These are phyloP conservation scores for Antheraea yamamai DNA, from an alignment of 2,888 invertebrate genomes.

Conservation along the genomic window DNA sequence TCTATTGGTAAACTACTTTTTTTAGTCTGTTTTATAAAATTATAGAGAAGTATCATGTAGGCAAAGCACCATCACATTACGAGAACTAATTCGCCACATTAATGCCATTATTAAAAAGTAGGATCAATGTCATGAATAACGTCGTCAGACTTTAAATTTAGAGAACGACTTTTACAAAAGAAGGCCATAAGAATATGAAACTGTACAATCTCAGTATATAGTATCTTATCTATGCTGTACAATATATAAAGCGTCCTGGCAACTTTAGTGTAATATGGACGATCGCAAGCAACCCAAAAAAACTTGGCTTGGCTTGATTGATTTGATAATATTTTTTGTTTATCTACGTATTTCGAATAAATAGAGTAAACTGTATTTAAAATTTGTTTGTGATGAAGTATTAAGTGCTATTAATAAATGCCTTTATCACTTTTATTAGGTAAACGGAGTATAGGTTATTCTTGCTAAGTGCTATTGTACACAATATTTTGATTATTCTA, in stretches of 20 bases:
- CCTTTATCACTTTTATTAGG: background rate
- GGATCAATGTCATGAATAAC: no score
- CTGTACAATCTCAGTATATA: no score
- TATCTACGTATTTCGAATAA: background rate
- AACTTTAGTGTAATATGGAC: conserved; percentile 15
- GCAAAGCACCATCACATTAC: no score
- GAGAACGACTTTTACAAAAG: background rate
- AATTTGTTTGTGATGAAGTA: background rate
- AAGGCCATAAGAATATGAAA: background rate
- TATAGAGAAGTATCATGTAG: no score
- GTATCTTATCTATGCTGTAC: no score
- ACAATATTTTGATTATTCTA: conserved; percentile 17
- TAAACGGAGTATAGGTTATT: conserved; percentile 35
- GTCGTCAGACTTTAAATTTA: no score
- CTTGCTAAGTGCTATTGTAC: conserved; percentile 25
- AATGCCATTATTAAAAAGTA: no score
- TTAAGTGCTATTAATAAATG: background rate
- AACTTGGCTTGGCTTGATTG: conserved; percentile 20
- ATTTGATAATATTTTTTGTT: conserved; percentile 10
- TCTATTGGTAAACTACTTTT: no score
- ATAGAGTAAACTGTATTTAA: background rate
- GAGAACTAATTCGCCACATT: no score
- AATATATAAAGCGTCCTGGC: background rate
- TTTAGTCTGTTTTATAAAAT: no score
- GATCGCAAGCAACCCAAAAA: conserved; percentile 18